Evolutionary conservation across 2,888 invertebrate species (phyloP).

Genomic region (Rhimphoctona megacephalus): DNA sequence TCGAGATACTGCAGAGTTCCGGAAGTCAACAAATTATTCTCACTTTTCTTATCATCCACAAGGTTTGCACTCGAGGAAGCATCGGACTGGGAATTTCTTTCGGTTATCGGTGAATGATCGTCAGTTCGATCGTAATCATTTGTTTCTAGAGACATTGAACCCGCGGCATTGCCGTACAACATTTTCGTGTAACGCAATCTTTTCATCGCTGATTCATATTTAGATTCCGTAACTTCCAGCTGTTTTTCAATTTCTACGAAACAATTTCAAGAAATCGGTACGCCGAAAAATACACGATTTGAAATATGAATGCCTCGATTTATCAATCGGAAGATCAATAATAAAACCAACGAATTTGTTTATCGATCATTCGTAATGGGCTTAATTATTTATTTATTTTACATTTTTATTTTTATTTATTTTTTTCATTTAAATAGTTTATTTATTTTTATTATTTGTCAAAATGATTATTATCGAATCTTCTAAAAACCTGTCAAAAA

Average conservation of each 20-base stretch:
- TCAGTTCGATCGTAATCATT: conserved; percentile 40
- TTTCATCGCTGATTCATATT: conserved; percentile 83
- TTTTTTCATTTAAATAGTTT: too few species aligned
- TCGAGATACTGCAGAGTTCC: conserved; percentile 52
- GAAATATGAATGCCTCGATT: background rate
- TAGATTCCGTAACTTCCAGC: conserved; percentile 83
- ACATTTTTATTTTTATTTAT: background rate
- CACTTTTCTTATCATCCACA: conserved; percentile 44
- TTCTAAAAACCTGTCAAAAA: conserved; percentile 70
- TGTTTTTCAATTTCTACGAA: conserved; percentile 84
- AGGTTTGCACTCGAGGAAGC: conserved; percentile 3
- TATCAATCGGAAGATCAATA: background rate
- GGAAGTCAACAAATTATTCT: conserved; percentile 45
- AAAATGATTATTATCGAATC: background rate
- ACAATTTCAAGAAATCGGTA: background rate
- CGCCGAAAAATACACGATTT: background rate
- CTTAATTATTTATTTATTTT: background rate
- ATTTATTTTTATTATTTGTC: background rate
- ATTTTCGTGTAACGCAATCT: conserved; percentile 85
- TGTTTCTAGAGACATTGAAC: conserved; percentile 55
- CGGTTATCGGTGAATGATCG: conserved; percentile 18
- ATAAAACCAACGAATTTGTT: background rate
- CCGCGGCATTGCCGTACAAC: conserved; percentile 78
- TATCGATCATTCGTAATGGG: background rate
- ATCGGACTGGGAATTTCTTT: conserved; percentile 53